Percentiles rank a stretch among this genome's conserved stretches.
Evolutionary conservation across 1,140 invertebrate genomes (phyloP).

Genomic region (Dryas iulia): DNA sequence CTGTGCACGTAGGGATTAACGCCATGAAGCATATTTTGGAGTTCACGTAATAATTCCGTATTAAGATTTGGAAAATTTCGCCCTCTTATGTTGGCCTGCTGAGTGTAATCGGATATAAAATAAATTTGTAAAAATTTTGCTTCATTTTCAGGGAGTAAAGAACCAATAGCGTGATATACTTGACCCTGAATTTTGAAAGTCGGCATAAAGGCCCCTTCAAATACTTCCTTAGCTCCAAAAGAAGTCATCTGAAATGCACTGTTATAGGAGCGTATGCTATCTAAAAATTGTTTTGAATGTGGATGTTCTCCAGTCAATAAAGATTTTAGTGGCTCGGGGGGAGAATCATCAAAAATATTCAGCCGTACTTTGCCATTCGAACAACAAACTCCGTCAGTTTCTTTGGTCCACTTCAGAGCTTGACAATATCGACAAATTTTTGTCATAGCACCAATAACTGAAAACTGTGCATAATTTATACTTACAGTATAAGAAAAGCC

Average conservation of each 20-base stretch:
- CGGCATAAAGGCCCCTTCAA: constrained; percentile 23
- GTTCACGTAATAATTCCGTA: not conserved
- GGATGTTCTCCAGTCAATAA: not conserved
- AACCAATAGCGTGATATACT: too few relatives aligned
- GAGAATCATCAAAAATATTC: too few relatives aligned
- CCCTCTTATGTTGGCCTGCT: constrained; percentile 22
- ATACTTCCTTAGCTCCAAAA: constrained; percentile 11
- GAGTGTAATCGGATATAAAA: constrained; percentile 35
- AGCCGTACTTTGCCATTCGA: too few relatives aligned
- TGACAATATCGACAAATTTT: too few relatives aligned
- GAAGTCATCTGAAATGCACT: constrained; percentile 12
- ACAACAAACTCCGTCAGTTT: too few relatives aligned
- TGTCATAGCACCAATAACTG: too few relatives aligned
- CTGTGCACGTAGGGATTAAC: constrained; percentile 8
- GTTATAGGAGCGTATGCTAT: not conserved
- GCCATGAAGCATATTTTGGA: too few relatives aligned
- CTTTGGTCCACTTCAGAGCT: too few relatives aligned
- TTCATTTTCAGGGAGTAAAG: constrained; percentile 13
- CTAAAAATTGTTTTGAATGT: not conserved
- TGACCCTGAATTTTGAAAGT: constrained; percentile 30
- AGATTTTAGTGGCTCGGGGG: constrained; percentile 3
- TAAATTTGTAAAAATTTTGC: constrained; percentile 36
- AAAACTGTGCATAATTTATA: too few relatives aligned
- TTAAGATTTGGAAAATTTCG: constrained; percentile 22
- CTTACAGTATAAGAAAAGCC: too few relatives aligned